Evolutionary conservation across 2,888 invertebrate species (phyloP), one percentile per base, ranked within the genome.

Genomic region (Apamea sordens): DNA sequence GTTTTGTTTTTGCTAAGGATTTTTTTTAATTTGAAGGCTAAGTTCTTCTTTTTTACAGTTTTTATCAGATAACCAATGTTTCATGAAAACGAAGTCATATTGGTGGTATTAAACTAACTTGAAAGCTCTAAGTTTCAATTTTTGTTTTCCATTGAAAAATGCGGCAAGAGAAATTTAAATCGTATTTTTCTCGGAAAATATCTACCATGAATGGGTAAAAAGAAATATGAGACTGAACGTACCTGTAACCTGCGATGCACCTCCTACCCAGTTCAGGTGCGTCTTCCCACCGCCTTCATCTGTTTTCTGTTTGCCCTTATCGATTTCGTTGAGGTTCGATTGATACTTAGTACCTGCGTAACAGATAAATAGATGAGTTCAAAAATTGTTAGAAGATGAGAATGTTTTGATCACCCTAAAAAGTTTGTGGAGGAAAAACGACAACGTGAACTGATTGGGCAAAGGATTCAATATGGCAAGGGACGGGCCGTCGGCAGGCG

Each of bases 231-330:
- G n/a, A 28, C 13, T 36, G 2, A 53, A 76, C 87, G 88, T 93
- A 96, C 96, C 96, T 94, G 95, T 95, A 89, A 96, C 96, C 87
- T 96, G 96, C 84, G 96, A 95, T 84, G 96, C 95, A 81, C 96
- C 96, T 80, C 96, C 96, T 83, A 97, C 97, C 97, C 97, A 97
- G 93, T 97, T 97, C 91, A 97, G 95, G 89, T 96, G 96, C 86
- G 95, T 94, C 91, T 97, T 97, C 90, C 97, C 96, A 79, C 97
- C 95, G 71, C 97, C 97, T 91, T 98, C 97, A 91, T 97, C 97
- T 80, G 98, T 97, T 95, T 98, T 98, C 94, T 98, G 98, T 94
- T 98, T 98, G 75, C 98, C 98, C 95, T 98, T 98, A 94, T 98
- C 98, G 93, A 98, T 98, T 95, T 98, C 98, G 94, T 98, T 98